Evolutionary conservation across 2,113 vertebrate genomes (phyloP).

Genomic region (Aegithalos caudatus): DNA sequence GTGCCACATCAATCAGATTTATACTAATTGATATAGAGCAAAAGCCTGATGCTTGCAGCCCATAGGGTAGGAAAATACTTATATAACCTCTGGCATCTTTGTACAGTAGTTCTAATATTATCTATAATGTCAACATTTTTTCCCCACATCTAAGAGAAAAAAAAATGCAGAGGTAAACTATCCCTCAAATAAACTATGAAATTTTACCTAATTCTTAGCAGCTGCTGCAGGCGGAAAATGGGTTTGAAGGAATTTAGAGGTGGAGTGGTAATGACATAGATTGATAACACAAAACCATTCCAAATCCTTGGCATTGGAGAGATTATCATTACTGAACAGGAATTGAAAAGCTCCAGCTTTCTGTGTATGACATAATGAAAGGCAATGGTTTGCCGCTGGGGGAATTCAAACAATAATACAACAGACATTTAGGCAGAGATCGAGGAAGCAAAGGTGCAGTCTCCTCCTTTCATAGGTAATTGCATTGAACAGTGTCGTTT

Average conservation of each 20-base stretch:
- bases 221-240: background rate
- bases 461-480: background rate
- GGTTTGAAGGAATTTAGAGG: background rate
- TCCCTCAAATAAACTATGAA: background rate
- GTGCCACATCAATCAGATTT: background rate
- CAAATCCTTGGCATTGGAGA: background rate
- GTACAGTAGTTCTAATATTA: background rate
- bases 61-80: background rate
- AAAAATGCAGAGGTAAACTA: background rate
- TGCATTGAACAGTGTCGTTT: background rate
- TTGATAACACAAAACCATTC: background rate
- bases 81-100: background rate
- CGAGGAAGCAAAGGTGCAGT: background rate
- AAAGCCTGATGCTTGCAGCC: background rate
- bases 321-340: background rate
- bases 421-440: background rate
- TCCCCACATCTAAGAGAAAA: background rate
- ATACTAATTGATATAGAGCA: background rate
- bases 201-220: background rate
- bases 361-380: background rate
- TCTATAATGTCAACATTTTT: background rate
- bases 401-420: background rate
- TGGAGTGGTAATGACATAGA: background rate
- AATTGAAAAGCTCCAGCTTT: background rate
- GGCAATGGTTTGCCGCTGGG: background rate